phyloP scores from a whole-genome alignment of 2,888 invertebrate genomes.

The Eilema caniola region DNA sequence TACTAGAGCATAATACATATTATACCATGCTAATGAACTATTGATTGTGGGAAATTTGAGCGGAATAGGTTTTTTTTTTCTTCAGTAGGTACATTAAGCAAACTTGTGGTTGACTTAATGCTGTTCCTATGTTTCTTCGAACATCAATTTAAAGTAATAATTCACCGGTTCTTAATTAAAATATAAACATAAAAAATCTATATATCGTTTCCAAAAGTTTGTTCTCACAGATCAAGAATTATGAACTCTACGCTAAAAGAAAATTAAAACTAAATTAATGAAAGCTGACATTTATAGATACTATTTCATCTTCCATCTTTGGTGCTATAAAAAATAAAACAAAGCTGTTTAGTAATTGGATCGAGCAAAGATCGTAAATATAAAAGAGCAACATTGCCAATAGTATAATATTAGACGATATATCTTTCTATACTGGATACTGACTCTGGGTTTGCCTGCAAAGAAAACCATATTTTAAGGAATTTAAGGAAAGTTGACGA shows the following conservation, averaged over 20 bases:
- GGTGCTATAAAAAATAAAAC: conserved; percentile 44
- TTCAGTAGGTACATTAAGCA: conserved; percentile 4
- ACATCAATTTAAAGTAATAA: conserved; percentile 12
- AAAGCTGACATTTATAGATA: conserved; percentile 48
- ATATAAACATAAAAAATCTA: conserved; percentile 6
- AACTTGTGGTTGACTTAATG: not conserved
- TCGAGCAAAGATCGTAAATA: conserved; percentile 44
- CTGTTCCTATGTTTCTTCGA: not conserved
- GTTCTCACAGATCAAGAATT: conserved; percentile 42
- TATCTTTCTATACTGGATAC: not conserved
- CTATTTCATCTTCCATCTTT: conserved; percentile 35
- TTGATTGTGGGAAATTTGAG: not conserved
- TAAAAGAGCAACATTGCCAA: conserved; percentile 37
- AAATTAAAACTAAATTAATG: conserved; percentile 37
- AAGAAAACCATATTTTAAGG: too few species aligned
- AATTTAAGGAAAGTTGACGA: too few species aligned
- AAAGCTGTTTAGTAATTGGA: conserved; percentile 41
- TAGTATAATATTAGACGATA: conserved; percentile 6
- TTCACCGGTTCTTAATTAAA: conserved; percentile 18
- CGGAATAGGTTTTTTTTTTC: not conserved
- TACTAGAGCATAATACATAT: conserved; percentile 1
- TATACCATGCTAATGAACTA: conserved; percentile 7
- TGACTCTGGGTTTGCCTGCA: not conserved
- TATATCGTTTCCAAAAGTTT: conserved; percentile 12
- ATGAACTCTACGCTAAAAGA: conserved; percentile 18